Percentiles rank a stretch among this genome's conserved stretches.
Conservation (phyloP, 2,113 vertebrate species). For the Calyptommatus sinebrachiatus region DNA sequence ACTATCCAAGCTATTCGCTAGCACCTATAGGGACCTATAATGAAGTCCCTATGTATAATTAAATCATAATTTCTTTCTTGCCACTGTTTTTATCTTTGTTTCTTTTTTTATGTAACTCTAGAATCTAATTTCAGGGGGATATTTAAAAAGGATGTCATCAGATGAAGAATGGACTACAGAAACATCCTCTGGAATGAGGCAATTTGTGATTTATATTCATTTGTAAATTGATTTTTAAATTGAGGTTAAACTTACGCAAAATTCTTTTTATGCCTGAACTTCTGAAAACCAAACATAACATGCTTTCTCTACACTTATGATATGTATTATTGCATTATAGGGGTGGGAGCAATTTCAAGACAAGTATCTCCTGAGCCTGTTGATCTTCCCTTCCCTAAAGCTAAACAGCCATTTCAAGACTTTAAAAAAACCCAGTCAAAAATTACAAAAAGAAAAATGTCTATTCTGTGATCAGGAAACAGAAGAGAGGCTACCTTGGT, state of each 20-base stretch:
- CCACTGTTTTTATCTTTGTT: conserved; percentile 65
- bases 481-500: conserved; percentile 51
- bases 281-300: background rate
- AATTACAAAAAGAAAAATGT: conserved; percentile 35
- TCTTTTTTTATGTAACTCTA: conserved; percentile 73
- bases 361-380: conserved; percentile 53
- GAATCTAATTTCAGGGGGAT: conserved; percentile 59
- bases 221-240: conserved; percentile 51
- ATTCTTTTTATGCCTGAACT: conserved; percentile 45
- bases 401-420: conserved; percentile 62
- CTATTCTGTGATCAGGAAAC: conserved; percentile 48
- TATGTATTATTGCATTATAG: conserved; percentile 35
- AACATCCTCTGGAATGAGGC: conserved; percentile 39
- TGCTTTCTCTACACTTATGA: conserved; percentile 22
- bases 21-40: no score
- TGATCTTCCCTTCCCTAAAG: conserved; percentile 66
- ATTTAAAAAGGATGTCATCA: conserved; percentile 53
- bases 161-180: conserved; percentile 51
- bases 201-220: conserved; percentile 58
- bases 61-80: conserved; percentile 65
- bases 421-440: conserved; percentile 52
- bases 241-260: conserved; percentile 37
- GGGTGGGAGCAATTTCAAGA: conserved; percentile 39
- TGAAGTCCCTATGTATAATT: conserved; percentile 71
- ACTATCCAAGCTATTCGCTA: no score